Evolutionary conservation across 2,797 vertebrate species (phyloP), one percentile per base, ranked within the genome.

Genomic region (Merluccius polli): DNA sequence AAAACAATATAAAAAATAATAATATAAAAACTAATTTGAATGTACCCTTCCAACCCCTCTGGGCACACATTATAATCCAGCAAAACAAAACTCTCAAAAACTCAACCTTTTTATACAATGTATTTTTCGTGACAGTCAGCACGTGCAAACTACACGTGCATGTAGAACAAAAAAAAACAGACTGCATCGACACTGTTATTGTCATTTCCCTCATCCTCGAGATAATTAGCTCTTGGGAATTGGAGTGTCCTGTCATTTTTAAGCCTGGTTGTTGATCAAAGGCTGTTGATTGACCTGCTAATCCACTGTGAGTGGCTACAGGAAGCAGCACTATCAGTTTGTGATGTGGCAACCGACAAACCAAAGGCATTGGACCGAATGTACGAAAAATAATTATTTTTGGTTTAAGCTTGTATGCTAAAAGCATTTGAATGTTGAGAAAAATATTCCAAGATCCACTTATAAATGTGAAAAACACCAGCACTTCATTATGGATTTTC

Each of bases 191-290:
- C 81, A 33, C 70, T 4, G 48, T 24, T 75, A 81, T 80, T 81
- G 77, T 86, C 73, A 75, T 77, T 80, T 82, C 81, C 77, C 79
- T 85, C 77, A 81, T 82, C 87, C 82, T 88, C 69, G 59, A 85
- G 81, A 87, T 88, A 90, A 91, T 82, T 82, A 86, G 76, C 76
- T 77, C 70, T 13, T 52, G 78, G 84, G 77, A 86, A 85, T 84
- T 78, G 75, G 73, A 86, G 80, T 77, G 83, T 82, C 86, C 74
- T 77, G 83, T 82, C 86, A 73, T 80, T 82, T 76, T 84, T 73
- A 82, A 78, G 87, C 75, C 77, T 79, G 83, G 84, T 86, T 83
- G 82, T 79, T 86, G 90, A 93, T 92, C 89, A 92, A 90, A 91
- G 86, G 74, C 81, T 13, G 81, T 75, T 79, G 84, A 86, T 74